Evolutionary conservation across 2,113 vertebrate genomes (phyloP).

Genomic region (Hippocampus barbouri): DNA sequence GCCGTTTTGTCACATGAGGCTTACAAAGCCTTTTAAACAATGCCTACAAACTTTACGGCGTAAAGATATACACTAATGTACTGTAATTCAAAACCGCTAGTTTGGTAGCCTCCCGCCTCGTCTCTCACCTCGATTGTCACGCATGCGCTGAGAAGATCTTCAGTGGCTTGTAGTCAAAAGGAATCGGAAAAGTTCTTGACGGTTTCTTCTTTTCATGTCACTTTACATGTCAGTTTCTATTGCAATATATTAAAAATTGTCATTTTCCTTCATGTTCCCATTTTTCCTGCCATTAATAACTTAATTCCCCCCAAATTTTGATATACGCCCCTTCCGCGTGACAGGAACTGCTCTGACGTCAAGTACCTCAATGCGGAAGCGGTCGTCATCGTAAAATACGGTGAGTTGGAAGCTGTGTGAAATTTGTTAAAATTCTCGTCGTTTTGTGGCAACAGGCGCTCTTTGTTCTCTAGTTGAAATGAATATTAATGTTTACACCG

Average conservation of each 20-base stretch:
- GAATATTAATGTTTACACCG: conserved; percentile 8
- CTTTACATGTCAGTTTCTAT: neutral
- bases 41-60: too few relatives aligned
- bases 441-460: neutral
- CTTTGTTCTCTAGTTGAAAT: conserved; percentile 33
- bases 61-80: too few relatives aligned
- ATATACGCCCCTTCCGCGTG: conserved; percentile 17
- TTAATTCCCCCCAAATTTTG: neutral
- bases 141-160: too few relatives aligned
- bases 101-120: too few relatives aligned
- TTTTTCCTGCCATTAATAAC: neutral
- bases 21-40: too few relatives aligned
- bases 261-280: neutral
- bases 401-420: conserved; percentile 69
- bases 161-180: too few relatives aligned
- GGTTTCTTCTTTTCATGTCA: too few relatives aligned
- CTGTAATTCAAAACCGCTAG: too few relatives aligned
- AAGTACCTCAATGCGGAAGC: conserved; percentile 56
- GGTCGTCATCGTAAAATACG: conserved; percentile 68
- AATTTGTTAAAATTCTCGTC: conserved; percentile 14
- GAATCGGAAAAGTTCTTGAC: too few relatives aligned
- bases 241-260: neutral
- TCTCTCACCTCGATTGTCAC: too few relatives aligned
- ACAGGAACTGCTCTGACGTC: conserved; percentile 57
- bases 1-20: too few relatives aligned